Evolutionary conservation across 2,888 invertebrate genomes (phyloP).

Genomic region (Gonocerus acuteangulatus): DNA sequence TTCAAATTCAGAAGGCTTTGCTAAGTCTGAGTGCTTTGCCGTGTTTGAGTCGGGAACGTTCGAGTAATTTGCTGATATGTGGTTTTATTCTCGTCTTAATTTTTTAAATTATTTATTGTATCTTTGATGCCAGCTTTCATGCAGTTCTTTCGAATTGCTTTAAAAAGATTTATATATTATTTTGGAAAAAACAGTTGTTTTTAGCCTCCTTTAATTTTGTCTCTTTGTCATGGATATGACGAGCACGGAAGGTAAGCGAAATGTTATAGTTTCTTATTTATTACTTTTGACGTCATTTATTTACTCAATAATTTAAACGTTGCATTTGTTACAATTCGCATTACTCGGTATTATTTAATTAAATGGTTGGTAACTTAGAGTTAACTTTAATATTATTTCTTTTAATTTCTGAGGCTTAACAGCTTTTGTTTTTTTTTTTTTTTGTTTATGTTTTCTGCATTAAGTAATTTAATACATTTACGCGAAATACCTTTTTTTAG

Average conservation of each 20-base stretch:
- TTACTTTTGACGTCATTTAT: too few species aligned
- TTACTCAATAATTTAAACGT: too few species aligned
- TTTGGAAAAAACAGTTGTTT: slow-evolving; percentile 1
- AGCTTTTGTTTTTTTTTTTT: too few species aligned
- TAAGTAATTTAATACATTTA: too few species aligned
- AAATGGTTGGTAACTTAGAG: too few species aligned
- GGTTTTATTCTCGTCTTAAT: slow-evolving; percentile 5
- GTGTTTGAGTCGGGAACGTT: slow-evolving; percentile 22
- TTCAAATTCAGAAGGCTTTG: slow-evolving; percentile 6
- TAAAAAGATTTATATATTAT: too few species aligned
- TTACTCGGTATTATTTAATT: too few species aligned
- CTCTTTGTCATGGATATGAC: slow-evolving; percentile 44
- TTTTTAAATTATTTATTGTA: background rate
- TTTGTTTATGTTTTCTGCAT: too few species aligned
- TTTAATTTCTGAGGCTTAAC: too few species aligned
- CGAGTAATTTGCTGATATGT: slow-evolving; percentile 10
- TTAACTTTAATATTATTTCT: too few species aligned
- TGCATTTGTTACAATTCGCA: too few species aligned
- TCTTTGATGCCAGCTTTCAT: slow-evolving; percentile 6
- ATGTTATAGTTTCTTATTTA: slow-evolving; percentile 15
- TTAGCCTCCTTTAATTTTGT: slow-evolving; percentile 3
- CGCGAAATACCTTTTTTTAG: too few species aligned
- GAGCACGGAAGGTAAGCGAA: slow-evolving; percentile 44
- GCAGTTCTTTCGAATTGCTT: slow-evolving; percentile 20
- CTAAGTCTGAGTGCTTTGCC: slow-evolving; percentile 18